Evolutionary conservation across 2,888 invertebrate genomes (phyloP).

Genomic region (Phyllotreta cruciferae): DNA sequence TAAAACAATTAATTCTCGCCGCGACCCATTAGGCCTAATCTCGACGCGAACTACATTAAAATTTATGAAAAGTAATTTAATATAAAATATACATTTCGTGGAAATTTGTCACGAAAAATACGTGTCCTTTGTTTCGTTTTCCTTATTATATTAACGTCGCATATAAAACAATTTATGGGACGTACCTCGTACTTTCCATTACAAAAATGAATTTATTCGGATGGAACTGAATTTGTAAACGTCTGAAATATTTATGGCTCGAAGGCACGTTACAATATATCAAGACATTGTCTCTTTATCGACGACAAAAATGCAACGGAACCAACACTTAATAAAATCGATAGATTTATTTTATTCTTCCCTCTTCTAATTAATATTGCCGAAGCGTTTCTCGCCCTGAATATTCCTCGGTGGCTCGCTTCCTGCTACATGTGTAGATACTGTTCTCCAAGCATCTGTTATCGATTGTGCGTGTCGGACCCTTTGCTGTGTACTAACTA

Average conservation of each 20-base stretch:
- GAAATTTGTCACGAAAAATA: constrained; percentile 27
- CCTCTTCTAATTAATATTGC: too few species aligned
- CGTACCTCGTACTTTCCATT: constrained; percentile 24
- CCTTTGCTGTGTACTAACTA: too few species aligned
- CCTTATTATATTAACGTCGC: constrained; percentile 23
- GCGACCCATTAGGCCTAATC: constrained; percentile 11
- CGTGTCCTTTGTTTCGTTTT: constrained; percentile 12
- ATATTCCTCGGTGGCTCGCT: too few species aligned
- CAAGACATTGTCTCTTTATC: constrained; percentile 1
- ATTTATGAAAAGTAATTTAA: constrained; percentile 18
- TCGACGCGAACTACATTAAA: constrained; percentile 12
- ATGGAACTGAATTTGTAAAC: constrained; percentile 17
- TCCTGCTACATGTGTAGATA: too few species aligned
- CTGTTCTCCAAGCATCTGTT: too few species aligned
- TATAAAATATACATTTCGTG: not conserved
- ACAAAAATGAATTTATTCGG: constrained; percentile 24
- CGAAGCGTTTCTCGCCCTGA: too few species aligned
- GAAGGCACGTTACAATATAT: constrained; percentile 20
- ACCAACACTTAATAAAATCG: too few species aligned
- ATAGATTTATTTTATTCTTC: too few species aligned
- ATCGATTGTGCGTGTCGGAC: too few species aligned
- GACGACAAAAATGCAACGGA: not conserved
- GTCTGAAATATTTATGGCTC: constrained; percentile 23
- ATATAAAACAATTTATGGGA: constrained; percentile 27
- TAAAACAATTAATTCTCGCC: constrained; percentile 1